phyloP scores from a whole-genome alignment of 2,888 invertebrate genomes.

The Emmelina monodactyla region DNA sequence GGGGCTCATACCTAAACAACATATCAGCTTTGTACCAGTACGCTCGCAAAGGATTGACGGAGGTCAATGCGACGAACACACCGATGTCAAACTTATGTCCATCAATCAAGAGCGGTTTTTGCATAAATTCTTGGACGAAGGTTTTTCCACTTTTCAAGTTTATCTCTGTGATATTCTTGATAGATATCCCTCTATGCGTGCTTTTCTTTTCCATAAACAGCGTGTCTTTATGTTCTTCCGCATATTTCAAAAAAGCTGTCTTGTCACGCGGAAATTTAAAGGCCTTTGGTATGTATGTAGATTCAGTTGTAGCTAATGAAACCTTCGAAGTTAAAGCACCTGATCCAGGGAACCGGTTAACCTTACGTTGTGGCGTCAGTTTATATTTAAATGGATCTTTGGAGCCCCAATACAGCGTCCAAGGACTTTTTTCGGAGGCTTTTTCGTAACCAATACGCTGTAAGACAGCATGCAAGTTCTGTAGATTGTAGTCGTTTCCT shows the following conservation, averaged over 20 bases:
- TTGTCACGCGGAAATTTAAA: neutral
- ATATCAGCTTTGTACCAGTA: constrained; percentile 39
- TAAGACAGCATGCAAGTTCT: neutral
- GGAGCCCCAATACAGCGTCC: neutral
- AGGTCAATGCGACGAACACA: constrained; percentile 85
- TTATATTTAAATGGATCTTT: neutral
- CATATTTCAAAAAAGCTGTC: neutral
- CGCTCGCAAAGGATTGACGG: constrained; percentile 79
- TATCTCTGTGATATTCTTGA: neutral
- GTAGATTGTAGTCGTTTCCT: no score
- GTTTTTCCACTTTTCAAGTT: neutral
- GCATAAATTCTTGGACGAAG: constrained; percentile 74
- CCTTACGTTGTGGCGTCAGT: neutral
- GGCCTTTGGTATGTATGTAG: neutral
- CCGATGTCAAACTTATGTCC: constrained; percentile 91
- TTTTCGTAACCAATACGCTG: neutral
- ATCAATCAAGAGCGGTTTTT: constrained; percentile 80
- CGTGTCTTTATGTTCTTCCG: neutral
- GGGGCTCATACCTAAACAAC: neutral
- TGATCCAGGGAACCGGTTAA: neutral
- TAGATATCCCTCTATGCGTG: neutral
- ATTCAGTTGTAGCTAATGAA: neutral
- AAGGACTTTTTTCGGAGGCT: neutral
- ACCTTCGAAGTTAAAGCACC: neutral
- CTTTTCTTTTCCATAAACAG: neutral